These are phyloP conservation scores for Marcusenius ussheri DNA, from an alignment of 2,113 vertebrate genomes.

Conservation along the genomic window DNA sequence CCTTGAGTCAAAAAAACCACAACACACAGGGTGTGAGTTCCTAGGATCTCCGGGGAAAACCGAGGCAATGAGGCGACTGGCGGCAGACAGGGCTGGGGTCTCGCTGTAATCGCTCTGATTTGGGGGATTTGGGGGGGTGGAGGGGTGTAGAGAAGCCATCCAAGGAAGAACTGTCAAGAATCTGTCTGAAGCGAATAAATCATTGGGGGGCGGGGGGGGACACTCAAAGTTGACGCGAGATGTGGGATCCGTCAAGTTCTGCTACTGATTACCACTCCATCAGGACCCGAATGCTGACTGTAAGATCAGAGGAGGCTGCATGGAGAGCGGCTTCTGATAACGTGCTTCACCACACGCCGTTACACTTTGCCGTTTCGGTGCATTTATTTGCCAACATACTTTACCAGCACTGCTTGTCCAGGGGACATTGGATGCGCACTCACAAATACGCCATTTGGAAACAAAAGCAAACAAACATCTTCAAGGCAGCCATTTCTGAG, in stretches of 20 bases:
- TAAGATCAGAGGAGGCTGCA: slow-evolving; percentile 32
- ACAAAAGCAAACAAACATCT: background rate
- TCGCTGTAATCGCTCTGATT: background rate
- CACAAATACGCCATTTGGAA: background rate
- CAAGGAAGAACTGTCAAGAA: background rate
- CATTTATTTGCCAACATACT: background rate
- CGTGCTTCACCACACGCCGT: background rate
- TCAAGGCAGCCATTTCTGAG: background rate
- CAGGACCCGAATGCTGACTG: slow-evolving; percentile 40
- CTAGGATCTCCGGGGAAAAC: background rate
- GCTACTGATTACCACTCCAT: slow-evolving; percentile 54
- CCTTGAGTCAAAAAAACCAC: background rate
- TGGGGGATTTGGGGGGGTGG: background rate
- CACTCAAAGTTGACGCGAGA: slow-evolving; percentile 14
- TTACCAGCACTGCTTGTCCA: background rate
- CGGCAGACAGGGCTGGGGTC: background rate
- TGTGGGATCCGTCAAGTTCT: slow-evolving; percentile 30
- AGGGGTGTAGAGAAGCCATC: background rate
- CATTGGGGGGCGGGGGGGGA: background rate
- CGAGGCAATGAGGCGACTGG: background rate
- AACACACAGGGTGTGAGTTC: background rate
- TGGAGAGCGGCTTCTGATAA: slow-evolving; percentile 39
- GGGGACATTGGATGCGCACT: background rate
- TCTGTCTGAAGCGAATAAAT: slow-evolving; percentile 9
- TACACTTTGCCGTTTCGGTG: background rate